phyloP scores from a whole-genome alignment of 92 coral and sea anemone species.

The Plumapathes pennacea region DNA sequence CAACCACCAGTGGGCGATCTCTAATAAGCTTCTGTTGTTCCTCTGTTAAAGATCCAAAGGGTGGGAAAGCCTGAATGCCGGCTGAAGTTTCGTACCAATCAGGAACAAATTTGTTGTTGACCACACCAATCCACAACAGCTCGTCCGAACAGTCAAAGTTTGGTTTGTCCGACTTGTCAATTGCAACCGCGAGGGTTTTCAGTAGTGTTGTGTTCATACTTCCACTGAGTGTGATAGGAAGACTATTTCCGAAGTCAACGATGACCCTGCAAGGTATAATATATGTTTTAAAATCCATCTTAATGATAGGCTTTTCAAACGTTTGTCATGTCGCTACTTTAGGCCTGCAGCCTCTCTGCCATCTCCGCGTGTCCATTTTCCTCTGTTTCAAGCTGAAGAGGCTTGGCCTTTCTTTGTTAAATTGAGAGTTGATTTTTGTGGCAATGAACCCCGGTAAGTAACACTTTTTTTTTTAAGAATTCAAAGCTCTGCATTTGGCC shows the following conservation, averaged over 20 bases:
- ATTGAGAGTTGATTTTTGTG: too few species aligned
- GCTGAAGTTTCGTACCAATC: slow-evolving; percentile 50
- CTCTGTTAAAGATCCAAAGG: slow-evolving; percentile 13
- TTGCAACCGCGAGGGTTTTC: slow-evolving; percentile 32
- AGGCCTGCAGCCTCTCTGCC: too few species aligned
- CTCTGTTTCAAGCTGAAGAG: too few species aligned
- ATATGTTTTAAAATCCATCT: too few species aligned
- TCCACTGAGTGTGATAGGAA: slow-evolving; percentile 44
- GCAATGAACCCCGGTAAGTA: too few species aligned
- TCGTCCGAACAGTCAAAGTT: slow-evolving; percentile 32
- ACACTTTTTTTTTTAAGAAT: too few species aligned
- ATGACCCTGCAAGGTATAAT: too few species aligned
- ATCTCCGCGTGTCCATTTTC: too few species aligned
- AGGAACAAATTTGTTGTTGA: slow-evolving; percentile 10
- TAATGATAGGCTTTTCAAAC: too few species aligned
- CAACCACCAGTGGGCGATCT: slow-evolving; percentile 44
- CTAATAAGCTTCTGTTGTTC: slow-evolving; percentile 21
- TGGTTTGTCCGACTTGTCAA: not conserved
- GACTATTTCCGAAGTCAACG: slow-evolving; percentile 68
- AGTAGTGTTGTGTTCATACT: slow-evolving; percentile 8
- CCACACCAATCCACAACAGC: slow-evolving; percentile 52
- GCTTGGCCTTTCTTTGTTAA: too few species aligned
- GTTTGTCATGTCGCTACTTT: too few species aligned
- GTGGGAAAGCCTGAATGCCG: slow-evolving; percentile 54
- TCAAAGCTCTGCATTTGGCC: too few species aligned